Evolutionary conservation across 2,113 vertebrate genomes (phyloP).

Genomic region (Hassar affinis): DNA sequence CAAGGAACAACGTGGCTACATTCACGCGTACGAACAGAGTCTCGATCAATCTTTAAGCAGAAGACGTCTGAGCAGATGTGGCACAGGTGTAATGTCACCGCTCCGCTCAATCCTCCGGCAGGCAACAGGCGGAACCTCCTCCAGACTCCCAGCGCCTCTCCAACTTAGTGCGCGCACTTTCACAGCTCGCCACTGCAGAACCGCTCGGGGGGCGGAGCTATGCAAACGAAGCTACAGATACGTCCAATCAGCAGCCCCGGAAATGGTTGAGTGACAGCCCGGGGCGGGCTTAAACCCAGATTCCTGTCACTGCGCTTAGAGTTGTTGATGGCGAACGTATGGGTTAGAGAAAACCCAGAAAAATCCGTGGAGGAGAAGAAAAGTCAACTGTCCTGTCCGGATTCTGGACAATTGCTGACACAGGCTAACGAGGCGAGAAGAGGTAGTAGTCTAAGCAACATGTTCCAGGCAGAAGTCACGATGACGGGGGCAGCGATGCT

Average conservation of each 20-base stretch:
- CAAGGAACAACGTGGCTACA: background rate
- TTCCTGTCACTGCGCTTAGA: slow-evolving; percentile 35
- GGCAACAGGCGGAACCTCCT: slow-evolving; percentile 10
- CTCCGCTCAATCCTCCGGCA: background rate
- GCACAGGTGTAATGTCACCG: background rate
- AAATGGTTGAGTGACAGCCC: slow-evolving; percentile 53
- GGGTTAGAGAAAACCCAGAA: background rate
- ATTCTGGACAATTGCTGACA: background rate
- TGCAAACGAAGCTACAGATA: slow-evolving; percentile 28
- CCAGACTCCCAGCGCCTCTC: slow-evolving; percentile 27
- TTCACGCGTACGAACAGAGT: background rate
- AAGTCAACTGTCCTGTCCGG: background rate
- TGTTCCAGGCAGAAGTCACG: slow-evolving; percentile 20
- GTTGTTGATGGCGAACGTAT: slow-evolving; percentile 12
- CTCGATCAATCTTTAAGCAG: background rate
- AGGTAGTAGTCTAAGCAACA: slow-evolving; percentile 15
- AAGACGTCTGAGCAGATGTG: background rate
- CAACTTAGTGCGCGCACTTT: slow-evolving; percentile 64
- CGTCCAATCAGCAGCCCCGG: slow-evolving; percentile 58
- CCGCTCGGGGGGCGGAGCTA: slow-evolving; percentile 56
- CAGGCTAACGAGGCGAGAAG: background rate
- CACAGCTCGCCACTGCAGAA: slow-evolving; percentile 64
- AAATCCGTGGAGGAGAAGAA: background rate
- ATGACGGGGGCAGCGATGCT: background rate
- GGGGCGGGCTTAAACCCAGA: slow-evolving; percentile 23